Base-by-base conservation (phyloP, 2,797 vertebrate species). In the Rhinatrema bivittatum region DNA sequence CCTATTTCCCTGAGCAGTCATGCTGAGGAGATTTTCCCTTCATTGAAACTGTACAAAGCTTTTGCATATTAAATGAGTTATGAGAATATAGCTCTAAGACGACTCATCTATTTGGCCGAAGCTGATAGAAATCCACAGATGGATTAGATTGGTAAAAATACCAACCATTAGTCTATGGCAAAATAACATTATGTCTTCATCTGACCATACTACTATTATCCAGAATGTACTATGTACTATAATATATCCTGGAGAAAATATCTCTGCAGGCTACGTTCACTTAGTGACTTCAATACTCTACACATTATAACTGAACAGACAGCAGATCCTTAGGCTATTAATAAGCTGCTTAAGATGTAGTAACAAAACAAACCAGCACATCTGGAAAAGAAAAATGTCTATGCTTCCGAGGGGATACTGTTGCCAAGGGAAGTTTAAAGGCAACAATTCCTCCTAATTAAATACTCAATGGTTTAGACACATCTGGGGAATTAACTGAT, bases 1-100 rank as follows among this genome's bases (percentile, higher is more conserved):
- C 81, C 79, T 84, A 81, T 82, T 81, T 86, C 82, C 84, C 84
- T 86, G 84, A 86, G 84, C 81, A 83, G 77, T 85, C 79, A 83
- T 74, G 81, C 84, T 79, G 81, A 82, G 82, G 79, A 81, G 79
- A 74, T n/a, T 66, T 80, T 84, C 82, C 84, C 82, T 82, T 84
- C 76, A 81, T 82, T 78, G 74, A 81, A 78, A 72, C 75, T 81
- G 79, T 74, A 81, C 74, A 83, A 82, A 79, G 72, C 72, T 68
- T 72, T 67, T n/a, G 76, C 73, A 73, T 78, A 78, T 78, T 79
- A 80, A 77, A 79, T 76, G 67, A 78, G 80, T 71, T 79, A 75
- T 56, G 76, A 80, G 78, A 76, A 79, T 68, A 77, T 28, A 60
- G 33, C 57, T 39, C 56, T 53, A 62, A 48, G 56, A 68, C 56